Base-by-base conservation (phyloP, 1,140 invertebrate species). In the Cherax destructor region DNA sequence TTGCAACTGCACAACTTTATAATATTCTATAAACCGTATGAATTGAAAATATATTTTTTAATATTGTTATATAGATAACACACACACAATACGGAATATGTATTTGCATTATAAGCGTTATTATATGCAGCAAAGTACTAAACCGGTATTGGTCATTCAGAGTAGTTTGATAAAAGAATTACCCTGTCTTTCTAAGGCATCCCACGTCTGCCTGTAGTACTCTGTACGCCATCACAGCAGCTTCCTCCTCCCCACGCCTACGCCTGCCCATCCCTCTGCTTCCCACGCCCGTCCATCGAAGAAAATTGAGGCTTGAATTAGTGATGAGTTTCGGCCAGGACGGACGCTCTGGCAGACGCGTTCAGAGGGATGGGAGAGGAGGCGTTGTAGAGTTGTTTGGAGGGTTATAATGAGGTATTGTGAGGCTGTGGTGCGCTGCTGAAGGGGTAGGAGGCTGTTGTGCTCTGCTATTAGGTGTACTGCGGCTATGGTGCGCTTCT, bases 291-390 rank as follows among this genome's bases (percentile, higher is more conserved):
- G 86, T 41, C 78, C 86, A 74, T 88, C 80, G 7, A 24, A 10
- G 65, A n/a, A 69, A 88, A 88, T 88, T 88, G 86, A 78, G 41
- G 41, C 69, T 52, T 88, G 86, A 52, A 88, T 88, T 88, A 88
- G 49, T 88, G 86, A 88, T 88, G 86, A 88, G 78, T 21, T 49
- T 47, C 10, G 49, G 5, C 16, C 56, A 24, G 56, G 56, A 16
- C 9, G 56, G 56, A 59, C 56, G 9, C 56, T 10, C 9, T 59
- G 56, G 56, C 56, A 59, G 56, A 16, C 56, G 56, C 1, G 30
- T 59, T 9, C 56, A 10, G 56, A 16, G 56, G 56, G 56, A 59
- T 1, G 56, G 9, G 56, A 59, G 56, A 69, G 10, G 4, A 21
- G 61, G 61, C 1, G 61, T 69, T 13, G 61, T 69, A 41, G 61